Percentiles rank a stretch among this genome's conserved stretches.
phyloP scores from a whole-genome alignment of 2,888 invertebrate genomes.

The Stratiomys singularior region DNA sequence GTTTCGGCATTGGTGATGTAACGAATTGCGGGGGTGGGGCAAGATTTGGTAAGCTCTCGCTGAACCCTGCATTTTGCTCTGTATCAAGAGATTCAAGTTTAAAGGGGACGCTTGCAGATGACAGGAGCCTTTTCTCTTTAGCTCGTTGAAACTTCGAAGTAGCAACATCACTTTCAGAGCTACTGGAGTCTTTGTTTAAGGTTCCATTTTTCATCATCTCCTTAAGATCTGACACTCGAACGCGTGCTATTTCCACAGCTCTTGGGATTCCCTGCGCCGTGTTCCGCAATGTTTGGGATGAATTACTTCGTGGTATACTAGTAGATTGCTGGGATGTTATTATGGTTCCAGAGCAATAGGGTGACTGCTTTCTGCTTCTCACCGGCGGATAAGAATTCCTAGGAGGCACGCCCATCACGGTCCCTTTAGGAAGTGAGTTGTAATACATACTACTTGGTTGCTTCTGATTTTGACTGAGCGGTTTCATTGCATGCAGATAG shows the following conservation, averaged over 20 bases:
- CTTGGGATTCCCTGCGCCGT: slow-evolving; percentile 59
- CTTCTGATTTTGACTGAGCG: slow-evolving; percentile 62
- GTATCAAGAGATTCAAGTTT: slow-evolving; percentile 69
- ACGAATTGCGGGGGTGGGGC: slow-evolving; percentile 73
- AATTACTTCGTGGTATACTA: slow-evolving; percentile 72
- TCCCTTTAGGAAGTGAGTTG: slow-evolving; percentile 64
- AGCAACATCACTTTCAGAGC: slow-evolving; percentile 70
- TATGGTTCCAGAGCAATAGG: slow-evolving; percentile 44
- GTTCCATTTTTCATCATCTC: slow-evolving; percentile 63
- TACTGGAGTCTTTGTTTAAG: slow-evolving; percentile 62
- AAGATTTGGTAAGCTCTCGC: slow-evolving; percentile 79
- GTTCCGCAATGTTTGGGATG: slow-evolving; percentile 69
- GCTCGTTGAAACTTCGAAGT: slow-evolving; percentile 67
- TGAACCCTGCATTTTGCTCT: slow-evolving; percentile 66
- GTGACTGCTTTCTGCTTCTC: slow-evolving; percentile 68
- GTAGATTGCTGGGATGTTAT: slow-evolving; percentile 58
- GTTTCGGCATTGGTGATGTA: slow-evolving; percentile 67
- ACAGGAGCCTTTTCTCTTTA: slow-evolving; percentile 60
- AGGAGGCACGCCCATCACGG: slow-evolving; percentile 71
- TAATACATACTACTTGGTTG: slow-evolving; percentile 56
- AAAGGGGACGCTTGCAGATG: slow-evolving; percentile 75
- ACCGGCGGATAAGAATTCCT: slow-evolving; percentile 73
- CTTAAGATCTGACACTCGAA: slow-evolving; percentile 63
- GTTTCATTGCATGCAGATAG: slow-evolving; percentile 63
- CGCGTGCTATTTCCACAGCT: slow-evolving; percentile 64